phyloP scores from a whole-genome alignment of 2,888 invertebrate genomes.

The Cerceris rybyensis region DNA sequence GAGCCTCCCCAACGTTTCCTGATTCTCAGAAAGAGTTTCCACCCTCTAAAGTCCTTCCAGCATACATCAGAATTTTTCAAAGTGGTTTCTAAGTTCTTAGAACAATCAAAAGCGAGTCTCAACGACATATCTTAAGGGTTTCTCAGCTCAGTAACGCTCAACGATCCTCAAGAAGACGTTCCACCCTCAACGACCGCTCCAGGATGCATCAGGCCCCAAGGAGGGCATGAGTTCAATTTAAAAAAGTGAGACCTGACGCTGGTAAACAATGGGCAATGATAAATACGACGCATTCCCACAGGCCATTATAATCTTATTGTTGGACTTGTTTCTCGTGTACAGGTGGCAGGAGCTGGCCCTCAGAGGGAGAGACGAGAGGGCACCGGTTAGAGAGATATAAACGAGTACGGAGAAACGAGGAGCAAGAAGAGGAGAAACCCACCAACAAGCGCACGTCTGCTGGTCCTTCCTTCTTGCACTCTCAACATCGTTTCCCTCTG shows the following conservation, averaged over 20 bases:
- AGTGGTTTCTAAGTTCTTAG: too few species aligned
- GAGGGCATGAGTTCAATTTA: conserved; percentile 68
- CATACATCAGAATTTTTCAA: too few species aligned
- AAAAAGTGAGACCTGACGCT: conserved; percentile 72
- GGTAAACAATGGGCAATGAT: conserved; percentile 78
- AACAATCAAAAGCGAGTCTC: too few species aligned
- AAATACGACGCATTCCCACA: conserved; percentile 76
- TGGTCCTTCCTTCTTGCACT: conserved; percentile 13
- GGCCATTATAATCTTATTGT: conserved; percentile 80
- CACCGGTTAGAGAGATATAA: conserved; percentile 73
- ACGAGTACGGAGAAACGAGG: conserved; percentile 78
- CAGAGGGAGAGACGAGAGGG: conserved; percentile 39
- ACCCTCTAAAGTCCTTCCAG: too few species aligned
- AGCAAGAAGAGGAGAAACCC: conserved; percentile 61
- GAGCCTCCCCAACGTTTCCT: too few species aligned
- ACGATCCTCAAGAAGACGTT: neutral
- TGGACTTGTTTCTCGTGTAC: conserved; percentile 75
- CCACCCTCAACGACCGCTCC: neutral
- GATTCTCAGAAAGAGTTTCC: too few species aligned
- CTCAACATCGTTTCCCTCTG: conserved; percentile 21
- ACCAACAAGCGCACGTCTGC: conserved; percentile 46
- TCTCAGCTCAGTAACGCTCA: neutral
- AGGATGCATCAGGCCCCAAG: neutral
- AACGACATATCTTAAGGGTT: too few species aligned
- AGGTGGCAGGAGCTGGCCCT: conserved; percentile 66